A percentile compares a stretch with the other conserved stretches of the same genome.
phyloP scores from a whole-genome alignment of 2,888 invertebrate genomes.

The Branchellion lobata region DNA sequence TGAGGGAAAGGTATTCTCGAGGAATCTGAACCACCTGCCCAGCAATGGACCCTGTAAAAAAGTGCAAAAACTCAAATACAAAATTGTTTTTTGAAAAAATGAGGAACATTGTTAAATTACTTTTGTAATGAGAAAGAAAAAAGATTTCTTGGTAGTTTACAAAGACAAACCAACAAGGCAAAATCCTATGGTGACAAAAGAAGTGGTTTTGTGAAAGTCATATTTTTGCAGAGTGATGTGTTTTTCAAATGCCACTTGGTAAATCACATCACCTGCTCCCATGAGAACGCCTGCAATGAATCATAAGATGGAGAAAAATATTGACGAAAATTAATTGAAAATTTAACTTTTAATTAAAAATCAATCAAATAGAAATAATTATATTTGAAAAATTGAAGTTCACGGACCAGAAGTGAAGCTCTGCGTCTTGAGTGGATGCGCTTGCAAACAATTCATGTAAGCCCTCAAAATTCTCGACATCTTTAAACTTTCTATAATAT shows the following conservation, averaged over 20 bases:
- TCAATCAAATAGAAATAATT: background rate
- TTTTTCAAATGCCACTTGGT: background rate
- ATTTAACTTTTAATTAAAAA: background rate
- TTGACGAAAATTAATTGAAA: background rate
- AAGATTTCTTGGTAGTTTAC: background rate
- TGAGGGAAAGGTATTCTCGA: conserved; percentile 30
- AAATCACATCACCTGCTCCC: background rate
- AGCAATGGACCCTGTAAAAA: conserved; percentile 32
- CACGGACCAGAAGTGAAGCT: conserved; percentile 36
- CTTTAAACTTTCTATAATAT: conserved; percentile 26
- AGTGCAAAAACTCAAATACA: no score
- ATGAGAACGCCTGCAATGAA: background rate
- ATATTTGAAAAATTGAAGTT: background rate
- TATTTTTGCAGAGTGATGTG: background rate
- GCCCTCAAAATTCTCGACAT: conserved; percentile 34
- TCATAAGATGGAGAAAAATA: background rate
- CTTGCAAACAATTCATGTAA: conserved; percentile 22
- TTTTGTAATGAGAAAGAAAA: background rate
- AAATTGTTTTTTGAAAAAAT: background rate
- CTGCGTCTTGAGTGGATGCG: conserved; percentile 40
- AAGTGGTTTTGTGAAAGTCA: background rate
- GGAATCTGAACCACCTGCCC: conserved; percentile 40
- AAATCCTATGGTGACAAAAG: background rate
- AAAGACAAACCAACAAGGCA: background rate
- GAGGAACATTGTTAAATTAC: background rate